Evolutionary conservation across 2,797 vertebrate species (phyloP).

Genomic region (Acanthurus tractus): DNA sequence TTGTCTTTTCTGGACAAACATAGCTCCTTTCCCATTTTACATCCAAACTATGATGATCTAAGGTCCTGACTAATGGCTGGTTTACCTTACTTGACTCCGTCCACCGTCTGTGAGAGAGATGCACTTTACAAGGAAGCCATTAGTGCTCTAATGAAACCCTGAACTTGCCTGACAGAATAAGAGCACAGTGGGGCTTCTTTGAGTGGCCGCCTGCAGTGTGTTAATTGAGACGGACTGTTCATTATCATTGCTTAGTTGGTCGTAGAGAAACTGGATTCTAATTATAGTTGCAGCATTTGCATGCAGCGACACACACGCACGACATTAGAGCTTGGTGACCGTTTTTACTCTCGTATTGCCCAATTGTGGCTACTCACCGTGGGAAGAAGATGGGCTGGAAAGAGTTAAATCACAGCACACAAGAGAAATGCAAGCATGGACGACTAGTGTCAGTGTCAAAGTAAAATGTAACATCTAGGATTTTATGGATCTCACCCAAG

Average conservation of each 20-base stretch:
- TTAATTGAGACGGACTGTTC: constrained; percentile 76
- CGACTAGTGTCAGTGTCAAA: too few relatives aligned
- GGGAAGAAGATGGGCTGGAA: too few relatives aligned
- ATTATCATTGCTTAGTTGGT: constrained; percentile 70
- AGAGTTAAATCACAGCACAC: too few relatives aligned
- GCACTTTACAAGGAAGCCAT: constrained; percentile 50
- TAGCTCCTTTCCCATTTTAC: background rate
- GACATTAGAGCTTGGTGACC: background rate
- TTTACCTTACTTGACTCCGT: constrained; percentile 51
- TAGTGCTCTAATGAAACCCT: constrained; percentile 67
- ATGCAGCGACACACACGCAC: constrained; percentile 32
- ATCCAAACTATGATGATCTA: constrained; percentile 12
- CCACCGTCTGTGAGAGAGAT: constrained; percentile 40
- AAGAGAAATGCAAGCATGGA: too few relatives aligned
- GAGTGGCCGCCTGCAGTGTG: constrained; percentile 58
- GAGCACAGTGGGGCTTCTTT: constrained; percentile 59
- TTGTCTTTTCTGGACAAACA: background rate
- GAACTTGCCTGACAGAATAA: constrained; percentile 66
- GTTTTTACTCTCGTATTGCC: too few relatives aligned
- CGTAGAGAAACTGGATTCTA: constrained; percentile 54
- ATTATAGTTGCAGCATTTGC: constrained; percentile 55
- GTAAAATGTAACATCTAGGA: too few relatives aligned
- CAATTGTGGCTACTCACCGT: too few relatives aligned
- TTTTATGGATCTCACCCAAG: too few relatives aligned
- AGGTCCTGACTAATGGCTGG: background rate